phyloP scores from a whole-genome alignment of 2,113 vertebrate genomes.

The Salvator merianae region DNA sequence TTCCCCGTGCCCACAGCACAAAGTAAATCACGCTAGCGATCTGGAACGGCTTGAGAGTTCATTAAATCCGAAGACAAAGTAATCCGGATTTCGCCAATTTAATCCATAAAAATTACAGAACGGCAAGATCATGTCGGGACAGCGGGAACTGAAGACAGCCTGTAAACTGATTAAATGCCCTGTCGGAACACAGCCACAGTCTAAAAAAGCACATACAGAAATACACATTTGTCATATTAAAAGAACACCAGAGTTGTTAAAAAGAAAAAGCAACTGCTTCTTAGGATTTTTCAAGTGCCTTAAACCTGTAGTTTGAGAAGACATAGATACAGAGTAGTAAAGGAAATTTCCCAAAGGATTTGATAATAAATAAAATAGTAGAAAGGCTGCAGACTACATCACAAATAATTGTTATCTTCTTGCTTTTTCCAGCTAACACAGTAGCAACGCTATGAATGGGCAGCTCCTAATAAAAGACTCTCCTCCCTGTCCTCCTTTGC shows the following conservation, averaged over 20 bases:
- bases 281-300: not conserved
- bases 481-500: slow-evolving; percentile 20
- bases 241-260: not conserved
- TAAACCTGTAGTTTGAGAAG: not conserved
- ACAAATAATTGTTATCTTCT: slow-evolving; percentile 23
- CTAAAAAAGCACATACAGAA: not conserved
- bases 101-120: too few relatives aligned
- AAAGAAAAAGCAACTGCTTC: not conserved
- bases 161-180: too few relatives aligned
- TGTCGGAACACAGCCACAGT: too few relatives aligned
- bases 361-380: slow-evolving; percentile 21
- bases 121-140: too few relatives aligned
- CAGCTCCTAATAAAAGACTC: slow-evolving; percentile 29
- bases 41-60: too few relatives aligned
- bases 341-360: not conserved
- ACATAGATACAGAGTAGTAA: not conserved
- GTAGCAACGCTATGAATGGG: slow-evolving; percentile 11
- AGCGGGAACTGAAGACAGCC: too few relatives aligned
- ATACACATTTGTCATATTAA: not conserved
- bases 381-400: slow-evolving; percentile 25
- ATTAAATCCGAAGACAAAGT: too few relatives aligned
- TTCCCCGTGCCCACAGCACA: too few relatives aligned
- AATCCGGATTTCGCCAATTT: too few relatives aligned
- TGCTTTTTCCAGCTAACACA: not conserved
- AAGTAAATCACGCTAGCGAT: too few relatives aligned